Conservation (phyloP, 2,797 vertebrate genomes). For the Sebastes vulpes region DNA sequence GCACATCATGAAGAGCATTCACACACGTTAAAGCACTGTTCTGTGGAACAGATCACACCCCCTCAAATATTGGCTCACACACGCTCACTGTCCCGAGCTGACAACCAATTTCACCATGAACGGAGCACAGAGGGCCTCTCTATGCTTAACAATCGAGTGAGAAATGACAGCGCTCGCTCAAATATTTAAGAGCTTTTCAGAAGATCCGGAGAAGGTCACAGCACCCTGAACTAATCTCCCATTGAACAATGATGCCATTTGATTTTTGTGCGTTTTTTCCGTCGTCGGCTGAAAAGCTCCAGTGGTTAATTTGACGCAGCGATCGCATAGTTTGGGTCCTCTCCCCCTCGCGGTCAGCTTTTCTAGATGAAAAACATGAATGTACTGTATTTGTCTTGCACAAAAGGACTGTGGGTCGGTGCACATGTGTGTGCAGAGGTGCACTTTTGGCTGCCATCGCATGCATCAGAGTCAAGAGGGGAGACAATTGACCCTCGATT, state of each 20-base stretch:
- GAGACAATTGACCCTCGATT: conserved; percentile 64
- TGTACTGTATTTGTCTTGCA: conserved; percentile 45
- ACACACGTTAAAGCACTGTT: conserved; percentile 30
- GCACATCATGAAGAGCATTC: conserved; percentile 30
- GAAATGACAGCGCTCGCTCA: conserved; percentile 79
- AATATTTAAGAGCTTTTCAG: conserved; percentile 82
- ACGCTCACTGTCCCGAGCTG: conserved; percentile 26
- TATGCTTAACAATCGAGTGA: conserved; percentile 73
- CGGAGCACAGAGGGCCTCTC: conserved; percentile 68
- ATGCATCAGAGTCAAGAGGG: conserved; percentile 30
- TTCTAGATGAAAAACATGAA: conserved; percentile 51
- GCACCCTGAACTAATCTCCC: conserved; percentile 73
- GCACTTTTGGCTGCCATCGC: conserved; percentile 18
- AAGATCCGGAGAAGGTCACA: conserved; percentile 79
- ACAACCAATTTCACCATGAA: conserved; percentile 23
- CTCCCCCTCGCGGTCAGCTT: conserved; percentile 12
- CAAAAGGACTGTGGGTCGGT: background rate
- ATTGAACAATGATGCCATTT: conserved; percentile 75
- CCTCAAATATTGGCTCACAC: conserved; percentile 40
- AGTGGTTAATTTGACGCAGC: conserved; percentile 72
- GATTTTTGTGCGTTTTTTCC: conserved; percentile 70
- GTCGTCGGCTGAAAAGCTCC: conserved; percentile 45
- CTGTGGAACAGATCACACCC: conserved; percentile 30
- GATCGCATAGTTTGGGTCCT: conserved; percentile 30
- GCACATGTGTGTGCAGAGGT: background rate